Evolutionary conservation across 2,113 vertebrate genomes (phyloP).

Genomic region (Hemichromis elongatus): DNA sequence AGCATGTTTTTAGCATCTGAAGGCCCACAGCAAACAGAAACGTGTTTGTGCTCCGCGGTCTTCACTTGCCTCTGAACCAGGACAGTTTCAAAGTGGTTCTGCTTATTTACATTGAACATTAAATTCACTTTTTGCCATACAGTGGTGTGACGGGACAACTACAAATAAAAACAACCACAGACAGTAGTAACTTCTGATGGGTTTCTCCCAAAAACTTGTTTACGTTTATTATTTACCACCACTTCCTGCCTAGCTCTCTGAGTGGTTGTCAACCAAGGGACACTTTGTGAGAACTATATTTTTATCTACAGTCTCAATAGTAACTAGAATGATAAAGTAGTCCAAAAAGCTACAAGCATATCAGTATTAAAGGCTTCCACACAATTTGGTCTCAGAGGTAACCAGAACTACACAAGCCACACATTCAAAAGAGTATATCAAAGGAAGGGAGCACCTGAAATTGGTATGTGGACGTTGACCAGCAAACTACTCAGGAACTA

Average conservation of each 20-base stretch:
- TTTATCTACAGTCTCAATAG: not conserved
- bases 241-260: not conserved
- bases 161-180: not conserved
- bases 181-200: not conserved
- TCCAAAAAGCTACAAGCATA: not conserved
- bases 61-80: not conserved
- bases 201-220: not conserved
- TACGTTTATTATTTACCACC: not conserved
- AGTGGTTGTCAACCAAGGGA: not conserved
- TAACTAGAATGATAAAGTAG: not conserved
- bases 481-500: not conserved
- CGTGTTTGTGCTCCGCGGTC: not conserved
- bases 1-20: not conserved
- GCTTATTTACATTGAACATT: not conserved
- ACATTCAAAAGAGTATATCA: not conserved
- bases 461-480: too few species aligned
- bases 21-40: not conserved
- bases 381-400: not conserved
- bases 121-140: not conserved
- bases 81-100: not conserved
- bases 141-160: not conserved
- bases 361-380: fast-evolving
- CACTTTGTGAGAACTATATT: not conserved
- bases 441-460: not conserved
- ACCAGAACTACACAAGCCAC: not conserved